phyloP scores from a whole-genome alignment of 2,888 invertebrate genomes.

The Cerastis rubricosa region DNA sequence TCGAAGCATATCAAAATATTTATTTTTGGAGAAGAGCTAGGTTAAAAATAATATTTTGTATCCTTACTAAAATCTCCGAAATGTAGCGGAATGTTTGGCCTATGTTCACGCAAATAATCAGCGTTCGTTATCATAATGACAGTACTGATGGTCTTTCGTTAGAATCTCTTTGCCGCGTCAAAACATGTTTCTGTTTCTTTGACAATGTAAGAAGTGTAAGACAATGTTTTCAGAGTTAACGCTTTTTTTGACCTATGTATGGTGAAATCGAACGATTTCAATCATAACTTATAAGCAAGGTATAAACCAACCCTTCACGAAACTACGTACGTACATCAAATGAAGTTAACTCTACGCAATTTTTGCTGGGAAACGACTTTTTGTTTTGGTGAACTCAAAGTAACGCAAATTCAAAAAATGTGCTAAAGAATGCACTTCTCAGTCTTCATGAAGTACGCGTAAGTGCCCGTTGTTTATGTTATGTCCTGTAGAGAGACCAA shows the following conservation, averaged over 20 bases:
- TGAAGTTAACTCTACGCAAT: too few relatives aligned
- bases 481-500: neutral
- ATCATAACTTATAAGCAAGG: neutral
- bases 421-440: too few relatives aligned
- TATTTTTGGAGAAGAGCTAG: neutral
- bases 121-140: neutral
- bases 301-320: too few relatives aligned
- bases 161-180: neutral
- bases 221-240: too few relatives aligned
- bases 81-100: neutral
- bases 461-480: neutral
- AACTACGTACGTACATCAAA: too few relatives aligned
- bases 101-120: neutral
- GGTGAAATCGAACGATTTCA: neutral
- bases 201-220: too few relatives aligned
- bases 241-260: too few relatives aligned
- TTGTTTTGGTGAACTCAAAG: too few relatives aligned
- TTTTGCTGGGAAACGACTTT: too few relatives aligned
- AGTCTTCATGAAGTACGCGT: neutral
- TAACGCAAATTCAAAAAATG: too few relatives aligned
- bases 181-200: neutral
- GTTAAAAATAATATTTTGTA: neutral
- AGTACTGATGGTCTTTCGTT: neutral
- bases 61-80: neutral
- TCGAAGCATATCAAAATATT: neutral